Evolutionary conservation across 1,140 invertebrate species (phyloP), one percentile per base, ranked within the genome.

Genomic region (Microplitis demolitor): DNA sequence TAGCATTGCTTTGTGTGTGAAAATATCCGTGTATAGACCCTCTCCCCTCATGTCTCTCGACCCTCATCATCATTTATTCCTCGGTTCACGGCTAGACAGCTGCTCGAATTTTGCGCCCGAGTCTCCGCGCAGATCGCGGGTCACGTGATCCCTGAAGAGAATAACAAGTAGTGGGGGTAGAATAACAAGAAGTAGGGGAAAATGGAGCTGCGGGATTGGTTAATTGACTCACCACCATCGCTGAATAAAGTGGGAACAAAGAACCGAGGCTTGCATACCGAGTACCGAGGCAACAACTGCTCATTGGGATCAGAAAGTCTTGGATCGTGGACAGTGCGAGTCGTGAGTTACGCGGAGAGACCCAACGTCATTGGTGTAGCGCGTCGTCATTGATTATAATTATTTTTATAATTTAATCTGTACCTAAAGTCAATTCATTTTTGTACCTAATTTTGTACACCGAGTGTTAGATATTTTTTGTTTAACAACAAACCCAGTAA

Each of bases 291-390:
- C 77, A 74, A 74, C 75, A 53, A 76, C 39, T 71, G 72, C 72
- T 71, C 56, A 72, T 61, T 79, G 77, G 77, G 75, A 79, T 78
- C 80, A 84, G 82, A 85, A 84, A 84, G 82, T 84, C 78, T 73
- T 79, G 77, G 82, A 74, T 74, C 71, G 71, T 83, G 69, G 60
- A 78, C 79, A 74, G 80, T 84, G 78, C 78, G 81, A 78, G 77
- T 76, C 72, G 72, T 66, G 68, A n/a, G 9, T 24, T 31, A 34
- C 24, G 39, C n/a, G 16, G 66, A 16, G 33, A 16, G 53, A 64
- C 34, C 16, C 4, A 3, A 16, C 33, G 50, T 54, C n/a, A 34
- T 69, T 64, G 1, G 56, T 50, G 54, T 61, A 56, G 53, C 13
- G 61, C 35, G 14, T 60, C 37, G 54, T 63, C 33, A 54, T 51